Conservation (phyloP, 2,113 vertebrate genomes). For the Oryzias curvinotus region DNA sequence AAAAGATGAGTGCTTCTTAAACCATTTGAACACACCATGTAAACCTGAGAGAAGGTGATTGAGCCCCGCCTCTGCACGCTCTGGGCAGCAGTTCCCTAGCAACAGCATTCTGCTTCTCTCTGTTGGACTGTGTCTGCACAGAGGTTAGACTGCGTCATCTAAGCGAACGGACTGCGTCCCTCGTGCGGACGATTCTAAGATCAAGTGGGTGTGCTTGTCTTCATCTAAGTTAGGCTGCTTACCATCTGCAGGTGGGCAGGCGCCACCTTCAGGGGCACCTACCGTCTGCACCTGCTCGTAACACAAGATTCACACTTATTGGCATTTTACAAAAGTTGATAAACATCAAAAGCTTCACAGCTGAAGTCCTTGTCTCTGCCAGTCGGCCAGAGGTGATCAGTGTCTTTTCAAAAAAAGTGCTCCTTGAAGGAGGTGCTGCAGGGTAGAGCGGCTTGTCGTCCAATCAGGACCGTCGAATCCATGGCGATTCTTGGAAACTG, state of each 20-base stretch:
- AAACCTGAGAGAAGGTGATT: constrained; percentile 61
- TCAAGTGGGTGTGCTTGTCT: constrained; percentile 43
- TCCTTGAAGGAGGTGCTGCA: constrained; percentile 70
- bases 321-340: constrained; percentile 76
- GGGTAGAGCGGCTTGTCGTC: constrained; percentile 48
- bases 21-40: constrained; percentile 29
- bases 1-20: constrained; percentile 66
- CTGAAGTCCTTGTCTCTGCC: constrained; percentile 62
- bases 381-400: constrained; percentile 74
- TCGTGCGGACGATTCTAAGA: constrained; percentile 18
- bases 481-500: constrained; percentile 48
- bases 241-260: too few relatives aligned
- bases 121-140: background rate
- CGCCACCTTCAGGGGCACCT: constrained; percentile 5
- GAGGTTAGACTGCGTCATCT: background rate
- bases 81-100: constrained; percentile 33
- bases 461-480: constrained; percentile 58
- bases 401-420: constrained; percentile 68
- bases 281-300: constrained; percentile 67
- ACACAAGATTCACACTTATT: constrained; percentile 80
- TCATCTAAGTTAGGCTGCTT: background rate
- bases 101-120: constrained; percentile 33
- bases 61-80: background rate
- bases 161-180: constrained; percentile 35
- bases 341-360: constrained; percentile 70